These are phyloP conservation scores for Myioborus miniatus DNA, from an alignment of 2,797 vertebrate genomes.

Conservation along the genomic window DNA sequence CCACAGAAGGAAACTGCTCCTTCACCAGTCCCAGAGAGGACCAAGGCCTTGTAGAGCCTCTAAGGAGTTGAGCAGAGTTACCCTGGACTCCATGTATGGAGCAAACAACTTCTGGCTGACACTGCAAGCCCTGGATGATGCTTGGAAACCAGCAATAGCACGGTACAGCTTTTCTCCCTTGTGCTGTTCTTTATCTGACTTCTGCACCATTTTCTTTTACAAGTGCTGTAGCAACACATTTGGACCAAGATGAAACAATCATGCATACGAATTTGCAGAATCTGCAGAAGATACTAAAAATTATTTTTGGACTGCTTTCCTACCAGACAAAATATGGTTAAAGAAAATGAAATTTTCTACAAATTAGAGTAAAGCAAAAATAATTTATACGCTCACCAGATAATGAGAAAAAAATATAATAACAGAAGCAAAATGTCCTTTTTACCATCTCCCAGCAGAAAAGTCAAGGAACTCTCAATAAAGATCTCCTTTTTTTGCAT, in stretches of 20 bases:
- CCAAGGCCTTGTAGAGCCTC: accelerated
- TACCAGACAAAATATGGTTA: not conserved
- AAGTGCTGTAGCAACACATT: not conserved
- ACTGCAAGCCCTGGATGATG: not conserved
- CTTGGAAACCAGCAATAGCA: not conserved
- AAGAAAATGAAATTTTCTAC: not conserved
- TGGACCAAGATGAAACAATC: not conserved
- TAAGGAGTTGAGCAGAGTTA: not conserved
- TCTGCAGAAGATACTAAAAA: not conserved
- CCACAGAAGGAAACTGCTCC: not conserved
- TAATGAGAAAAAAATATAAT: not conserved
- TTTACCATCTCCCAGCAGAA: not conserved
- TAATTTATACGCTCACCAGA: not conserved
- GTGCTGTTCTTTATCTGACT: not conserved
- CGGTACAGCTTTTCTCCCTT: not conserved
- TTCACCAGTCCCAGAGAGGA: not conserved
- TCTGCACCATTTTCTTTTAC: not conserved
- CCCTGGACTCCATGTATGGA: accelerated
- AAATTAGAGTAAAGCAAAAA: not conserved
- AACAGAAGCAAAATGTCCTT: not conserved
- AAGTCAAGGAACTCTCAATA: not conserved
- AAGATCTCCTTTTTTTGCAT: not conserved
- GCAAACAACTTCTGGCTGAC: not conserved
- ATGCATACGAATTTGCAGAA: not conserved
- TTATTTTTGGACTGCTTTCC: not conserved